These are phyloP conservation scores for Indri indri DNA, from an alignment of 2,113 vertebrate species.

Conservation along the genomic window DNA sequence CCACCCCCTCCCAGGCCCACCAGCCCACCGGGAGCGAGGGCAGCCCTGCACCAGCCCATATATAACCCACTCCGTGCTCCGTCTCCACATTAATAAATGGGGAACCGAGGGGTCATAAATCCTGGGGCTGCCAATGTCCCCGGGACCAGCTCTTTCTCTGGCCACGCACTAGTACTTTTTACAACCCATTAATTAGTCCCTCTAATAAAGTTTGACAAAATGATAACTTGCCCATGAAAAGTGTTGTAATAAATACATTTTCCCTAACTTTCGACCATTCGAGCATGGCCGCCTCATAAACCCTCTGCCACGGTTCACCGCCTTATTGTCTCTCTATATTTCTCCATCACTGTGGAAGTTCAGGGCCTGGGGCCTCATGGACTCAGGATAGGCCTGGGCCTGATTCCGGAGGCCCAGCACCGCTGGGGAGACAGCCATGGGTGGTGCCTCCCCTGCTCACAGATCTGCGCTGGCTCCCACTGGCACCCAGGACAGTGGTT, in stretches of 20 bases:
- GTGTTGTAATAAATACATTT: slow-evolving; percentile 91
- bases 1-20: neutral
- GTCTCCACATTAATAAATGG: slow-evolving; percentile 86
- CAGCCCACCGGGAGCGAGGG: neutral
- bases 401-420: neutral
- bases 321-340: slow-evolving; percentile 75
- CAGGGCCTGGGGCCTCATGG: rapidly evolving
- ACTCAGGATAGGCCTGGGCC: neutral
- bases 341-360: slow-evolving; percentile 52
- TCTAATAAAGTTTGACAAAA: slow-evolving; percentile 93
- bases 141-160: slow-evolving; percentile 86
- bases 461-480: neutral
- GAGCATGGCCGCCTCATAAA: slow-evolving; percentile 88
- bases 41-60: slow-evolving; percentile 53
- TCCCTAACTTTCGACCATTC: slow-evolving; percentile 85
- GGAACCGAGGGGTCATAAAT: slow-evolving; percentile 87
- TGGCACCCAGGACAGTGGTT: rapidly evolving
- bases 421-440: neutral
- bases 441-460: neutral
- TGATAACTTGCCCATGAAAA: slow-evolving; percentile 92
- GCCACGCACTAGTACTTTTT: slow-evolving; percentile 90
- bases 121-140: slow-evolving; percentile 86
- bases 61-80: slow-evolving; percentile 75
- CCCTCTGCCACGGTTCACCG: slow-evolving; percentile 82
- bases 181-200: slow-evolving; percentile 92